Conservation (phyloP, 1,140 invertebrate species). For the Drosophila sechellia region DNA sequence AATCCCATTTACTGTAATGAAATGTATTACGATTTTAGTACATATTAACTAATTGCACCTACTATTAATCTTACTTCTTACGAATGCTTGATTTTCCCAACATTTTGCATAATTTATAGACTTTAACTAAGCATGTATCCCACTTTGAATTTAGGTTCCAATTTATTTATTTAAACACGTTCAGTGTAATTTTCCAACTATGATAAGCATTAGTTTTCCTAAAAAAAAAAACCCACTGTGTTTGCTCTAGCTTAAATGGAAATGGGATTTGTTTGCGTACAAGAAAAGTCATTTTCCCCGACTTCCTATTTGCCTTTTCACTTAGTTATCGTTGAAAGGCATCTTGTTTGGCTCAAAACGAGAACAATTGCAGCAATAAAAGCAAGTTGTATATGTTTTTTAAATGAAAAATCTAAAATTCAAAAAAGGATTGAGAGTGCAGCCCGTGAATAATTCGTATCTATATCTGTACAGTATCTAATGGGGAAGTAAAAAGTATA, state of each 20-base stretch:
- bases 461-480: not conserved
- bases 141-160: not conserved
- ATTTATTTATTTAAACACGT: not conserved
- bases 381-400: no score
- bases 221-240: not conserved
- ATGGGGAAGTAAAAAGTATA: no score
- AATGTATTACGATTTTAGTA: no score
- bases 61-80: no score
- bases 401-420: no score
- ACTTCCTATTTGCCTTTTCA: constrained; percentile 20
- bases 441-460: not conserved
- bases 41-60: no score
- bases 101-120: not conserved
- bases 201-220: not conserved
- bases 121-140: not conserved
- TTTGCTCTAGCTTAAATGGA: constrained; percentile 15
- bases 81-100: no score
- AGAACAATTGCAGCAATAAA: constrained; percentile 13
- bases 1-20: no score
- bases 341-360: constrained; percentile 7
- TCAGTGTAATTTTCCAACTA: not conserved
- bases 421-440: no score
- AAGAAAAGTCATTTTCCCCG: constrained; percentile 1
- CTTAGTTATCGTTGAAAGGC: constrained; percentile 30
- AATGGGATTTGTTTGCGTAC: constrained; percentile 28